Conservation (phyloP, 2,113 vertebrate genomes). For the Pelecanoides urinatrix region DNA sequence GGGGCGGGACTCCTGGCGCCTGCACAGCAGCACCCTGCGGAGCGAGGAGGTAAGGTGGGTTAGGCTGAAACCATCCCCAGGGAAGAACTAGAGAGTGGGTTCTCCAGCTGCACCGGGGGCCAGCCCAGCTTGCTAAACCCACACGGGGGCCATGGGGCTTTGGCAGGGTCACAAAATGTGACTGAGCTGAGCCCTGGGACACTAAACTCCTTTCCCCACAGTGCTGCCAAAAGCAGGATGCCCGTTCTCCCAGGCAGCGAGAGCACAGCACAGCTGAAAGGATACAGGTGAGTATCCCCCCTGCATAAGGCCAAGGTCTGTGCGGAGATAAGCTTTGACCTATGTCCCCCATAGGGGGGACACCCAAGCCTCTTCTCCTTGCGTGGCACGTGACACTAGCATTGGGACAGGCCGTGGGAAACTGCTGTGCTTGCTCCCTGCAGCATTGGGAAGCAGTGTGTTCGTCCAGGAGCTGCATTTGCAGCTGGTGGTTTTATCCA, state of each 20-base stretch:
- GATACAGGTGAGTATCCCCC: not conserved
- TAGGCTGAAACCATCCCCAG: not conserved
- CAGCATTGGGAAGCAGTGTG: not conserved
- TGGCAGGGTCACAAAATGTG: fast-evolving
- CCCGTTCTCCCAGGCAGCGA: not conserved
- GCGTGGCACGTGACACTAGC: fast-evolving
- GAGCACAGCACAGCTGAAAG: not conserved
- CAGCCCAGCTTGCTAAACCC: not conserved
- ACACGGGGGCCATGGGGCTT: not conserved
- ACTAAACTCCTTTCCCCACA: not conserved
- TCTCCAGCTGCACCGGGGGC: not conserved
- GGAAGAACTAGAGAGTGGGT: not conserved
- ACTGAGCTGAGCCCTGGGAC: not conserved
- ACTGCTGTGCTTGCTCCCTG: not conserved
- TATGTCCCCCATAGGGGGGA: not conserved
- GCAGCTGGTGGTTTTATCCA: not conserved
- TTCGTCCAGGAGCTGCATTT: not conserved
- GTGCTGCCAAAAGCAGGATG: not conserved
- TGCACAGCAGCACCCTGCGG: slow-evolving; percentile 81
- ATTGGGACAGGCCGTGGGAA: not conserved
- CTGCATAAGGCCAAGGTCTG: not conserved
- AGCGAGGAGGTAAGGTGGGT: not conserved
- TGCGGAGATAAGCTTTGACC: not conserved
- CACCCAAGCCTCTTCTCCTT: not conserved
- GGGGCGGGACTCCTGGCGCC: slow-evolving; percentile 79